These are phyloP conservation scores for Sylvilagus bachmani DNA, from an alignment of 2,113 vertebrate species.

Conservation along the genomic window DNA sequence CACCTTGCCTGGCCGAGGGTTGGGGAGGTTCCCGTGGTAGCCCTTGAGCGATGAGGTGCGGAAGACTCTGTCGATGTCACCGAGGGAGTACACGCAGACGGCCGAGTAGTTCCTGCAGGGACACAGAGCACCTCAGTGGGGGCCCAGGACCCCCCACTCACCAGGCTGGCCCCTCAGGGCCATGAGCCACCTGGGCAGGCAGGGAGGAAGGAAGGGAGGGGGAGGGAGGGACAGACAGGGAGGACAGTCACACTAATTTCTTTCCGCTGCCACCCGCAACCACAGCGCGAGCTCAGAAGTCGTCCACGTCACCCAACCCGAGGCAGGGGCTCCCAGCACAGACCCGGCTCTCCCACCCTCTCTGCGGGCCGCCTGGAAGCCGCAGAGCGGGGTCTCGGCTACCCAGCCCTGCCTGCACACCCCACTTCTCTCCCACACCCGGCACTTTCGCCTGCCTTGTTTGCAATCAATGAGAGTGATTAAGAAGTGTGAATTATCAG, in stretches of 20 bases:
- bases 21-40: slow-evolving; percentile 85
- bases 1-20: slow-evolving; percentile 93
- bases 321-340: fast-evolving
- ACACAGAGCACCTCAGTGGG: neutral
- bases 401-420: no score
- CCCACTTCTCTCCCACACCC: no score
- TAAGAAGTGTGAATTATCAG: slow-evolving; percentile 74
- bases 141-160: neutral
- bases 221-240: no score
- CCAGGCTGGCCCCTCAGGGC: neutral
- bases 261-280: neutral
- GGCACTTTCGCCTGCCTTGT: slow-evolving; percentile 54
- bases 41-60: slow-evolving; percentile 92
- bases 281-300: neutral
- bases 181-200: neutral
- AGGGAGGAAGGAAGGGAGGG: neutral
- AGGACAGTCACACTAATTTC: neutral
- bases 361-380: neutral
- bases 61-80: slow-evolving; percentile 92
- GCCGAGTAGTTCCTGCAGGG: slow-evolving; percentile 93
- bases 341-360: neutral
- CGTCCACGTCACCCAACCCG: neutral
- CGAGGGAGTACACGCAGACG: slow-evolving; percentile 93
- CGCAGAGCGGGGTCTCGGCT: neutral
- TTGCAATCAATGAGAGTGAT: slow-evolving; percentile 77